Conservation (phyloP, 2,888 invertebrate species). For the Epiperipatus broadwayi region DNA sequence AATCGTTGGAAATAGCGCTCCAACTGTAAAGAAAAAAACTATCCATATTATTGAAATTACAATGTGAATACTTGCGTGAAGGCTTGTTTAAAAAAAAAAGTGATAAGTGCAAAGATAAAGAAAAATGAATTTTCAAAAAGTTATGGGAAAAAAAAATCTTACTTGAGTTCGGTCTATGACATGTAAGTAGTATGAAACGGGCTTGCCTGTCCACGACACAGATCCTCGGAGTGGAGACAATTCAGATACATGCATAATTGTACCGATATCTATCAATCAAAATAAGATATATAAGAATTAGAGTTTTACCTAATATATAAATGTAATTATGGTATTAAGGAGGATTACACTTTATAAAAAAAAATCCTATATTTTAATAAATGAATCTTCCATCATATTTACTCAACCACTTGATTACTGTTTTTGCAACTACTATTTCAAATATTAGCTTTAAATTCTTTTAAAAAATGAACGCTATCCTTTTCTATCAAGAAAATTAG, state of each 20-base stretch:
- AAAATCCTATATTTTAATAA: too few relatives aligned
- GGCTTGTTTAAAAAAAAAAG: not conserved
- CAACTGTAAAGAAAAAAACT: slow-evolving; percentile 34
- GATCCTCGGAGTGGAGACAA: slow-evolving; percentile 84
- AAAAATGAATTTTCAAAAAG: not conserved
- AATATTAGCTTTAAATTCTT: too few relatives aligned
- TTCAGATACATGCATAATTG: slow-evolving; percentile 94
- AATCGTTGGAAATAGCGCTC: slow-evolving; percentile 88
- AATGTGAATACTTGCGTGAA: too few relatives aligned
- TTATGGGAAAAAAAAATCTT: too few relatives aligned
- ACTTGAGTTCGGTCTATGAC: slow-evolving; percentile 84
- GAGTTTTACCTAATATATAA: too few relatives aligned
- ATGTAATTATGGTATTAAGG: too few relatives aligned
- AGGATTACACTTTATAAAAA: too few relatives aligned
- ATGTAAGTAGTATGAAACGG: slow-evolving; percentile 95
- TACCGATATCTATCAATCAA: slow-evolving; percentile 58
- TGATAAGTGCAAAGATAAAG: not conserved
- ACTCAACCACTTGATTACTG: too few relatives aligned
- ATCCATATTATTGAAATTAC: not conserved
- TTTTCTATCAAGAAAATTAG: too few relatives aligned
- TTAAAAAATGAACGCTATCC: too few relatives aligned
- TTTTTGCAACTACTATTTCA: too few relatives aligned
- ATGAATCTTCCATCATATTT: too few relatives aligned
- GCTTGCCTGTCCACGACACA: slow-evolving; percentile 97
- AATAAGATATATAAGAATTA: slow-evolving; percentile 5